Conservation (phyloP, 2,888 invertebrate species). For the Eulithis testata region DNA sequence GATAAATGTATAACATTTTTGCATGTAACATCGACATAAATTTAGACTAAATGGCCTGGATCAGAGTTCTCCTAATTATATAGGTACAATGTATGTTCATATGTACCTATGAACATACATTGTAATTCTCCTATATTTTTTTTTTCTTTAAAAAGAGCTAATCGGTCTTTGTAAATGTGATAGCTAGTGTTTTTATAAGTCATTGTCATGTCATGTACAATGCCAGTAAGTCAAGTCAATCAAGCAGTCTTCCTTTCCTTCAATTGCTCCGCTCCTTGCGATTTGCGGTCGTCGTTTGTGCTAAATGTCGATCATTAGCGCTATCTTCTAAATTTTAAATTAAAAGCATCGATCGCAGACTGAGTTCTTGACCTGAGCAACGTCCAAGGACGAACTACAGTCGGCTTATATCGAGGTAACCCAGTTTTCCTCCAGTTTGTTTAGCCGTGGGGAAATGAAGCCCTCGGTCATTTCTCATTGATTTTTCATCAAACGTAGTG, state of each 20-base stretch:
- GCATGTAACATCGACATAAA: no score
- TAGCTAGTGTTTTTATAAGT: no score
- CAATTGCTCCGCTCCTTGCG: background rate
- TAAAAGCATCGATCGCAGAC: slow-evolving; percentile 50
- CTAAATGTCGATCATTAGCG: slow-evolving; percentile 7
- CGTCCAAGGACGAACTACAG: slow-evolving; percentile 53
- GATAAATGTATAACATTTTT: no score
- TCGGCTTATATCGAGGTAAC: slow-evolving; percentile 28
- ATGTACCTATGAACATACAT: no score
- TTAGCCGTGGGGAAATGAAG: slow-evolving; percentile 32
- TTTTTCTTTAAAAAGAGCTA: no score
- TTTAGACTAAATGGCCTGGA: no score
- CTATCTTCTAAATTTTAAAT: slow-evolving; percentile 44
- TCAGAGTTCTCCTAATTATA: no score
- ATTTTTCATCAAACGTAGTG: slow-evolving; percentile 67
- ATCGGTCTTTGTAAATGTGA: no score
- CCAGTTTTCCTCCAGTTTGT: slow-evolving; percentile 30
- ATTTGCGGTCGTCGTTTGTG: slow-evolving; percentile 3
- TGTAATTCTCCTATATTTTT: no score
- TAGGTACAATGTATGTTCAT: no score
- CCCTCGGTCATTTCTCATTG: slow-evolving; percentile 55
- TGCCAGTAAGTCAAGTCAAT: no score
- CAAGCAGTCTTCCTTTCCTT: background rate
- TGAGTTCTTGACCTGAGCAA: slow-evolving; percentile 50
- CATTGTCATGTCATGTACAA: no score